Evolutionary conservation across 2,113 vertebrate genomes (phyloP).

Genomic region (Hippocampus abdominalis): DNA sequence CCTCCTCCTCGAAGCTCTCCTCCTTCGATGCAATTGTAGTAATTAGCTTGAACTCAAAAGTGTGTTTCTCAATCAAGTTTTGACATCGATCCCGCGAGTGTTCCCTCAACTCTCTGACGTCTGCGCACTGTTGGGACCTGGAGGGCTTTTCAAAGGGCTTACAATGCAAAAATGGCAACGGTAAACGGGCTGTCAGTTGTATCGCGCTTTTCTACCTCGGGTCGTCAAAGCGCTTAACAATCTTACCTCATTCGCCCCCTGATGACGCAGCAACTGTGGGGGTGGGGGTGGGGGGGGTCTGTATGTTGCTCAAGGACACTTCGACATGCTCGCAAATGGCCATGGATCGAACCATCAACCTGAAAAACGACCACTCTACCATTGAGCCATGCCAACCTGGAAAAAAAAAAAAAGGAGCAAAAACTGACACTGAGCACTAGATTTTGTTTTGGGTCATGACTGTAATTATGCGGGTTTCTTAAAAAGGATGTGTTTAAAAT

Average conservation of each 20-base stretch:
- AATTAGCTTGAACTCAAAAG: background rate
- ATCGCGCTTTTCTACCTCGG: too few relatives aligned
- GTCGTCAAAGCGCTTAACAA: too few relatives aligned
- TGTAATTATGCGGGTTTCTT: constrained; percentile 68
- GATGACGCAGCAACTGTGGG: too few relatives aligned
- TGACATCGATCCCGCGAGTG: constrained; percentile 51
- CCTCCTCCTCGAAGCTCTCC: background rate
- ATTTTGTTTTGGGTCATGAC: constrained; percentile 56
- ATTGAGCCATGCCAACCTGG: too few relatives aligned
- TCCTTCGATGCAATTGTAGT: background rate
- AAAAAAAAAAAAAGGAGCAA: constrained; percentile 3
- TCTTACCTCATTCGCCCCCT: too few relatives aligned
- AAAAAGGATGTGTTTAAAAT: constrained; percentile 59
- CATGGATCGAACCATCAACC: too few relatives aligned
- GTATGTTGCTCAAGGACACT: too few relatives aligned
- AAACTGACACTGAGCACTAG: constrained; percentile 45
- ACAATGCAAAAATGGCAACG: constrained; percentile 39
- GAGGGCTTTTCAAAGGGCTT: constrained; percentile 62
- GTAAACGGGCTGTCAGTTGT: too few relatives aligned
- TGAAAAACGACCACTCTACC: too few relatives aligned
- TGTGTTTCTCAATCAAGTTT: constrained; percentile 29
- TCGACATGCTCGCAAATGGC: too few relatives aligned
- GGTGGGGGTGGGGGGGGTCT: too few relatives aligned
- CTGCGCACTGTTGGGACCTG: constrained; percentile 33
- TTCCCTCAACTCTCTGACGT: constrained; percentile 54